Evolutionary conservation across 2,797 vertebrate genomes (phyloP).

Genomic region (Parauchenoglanis punctatus): DNA sequence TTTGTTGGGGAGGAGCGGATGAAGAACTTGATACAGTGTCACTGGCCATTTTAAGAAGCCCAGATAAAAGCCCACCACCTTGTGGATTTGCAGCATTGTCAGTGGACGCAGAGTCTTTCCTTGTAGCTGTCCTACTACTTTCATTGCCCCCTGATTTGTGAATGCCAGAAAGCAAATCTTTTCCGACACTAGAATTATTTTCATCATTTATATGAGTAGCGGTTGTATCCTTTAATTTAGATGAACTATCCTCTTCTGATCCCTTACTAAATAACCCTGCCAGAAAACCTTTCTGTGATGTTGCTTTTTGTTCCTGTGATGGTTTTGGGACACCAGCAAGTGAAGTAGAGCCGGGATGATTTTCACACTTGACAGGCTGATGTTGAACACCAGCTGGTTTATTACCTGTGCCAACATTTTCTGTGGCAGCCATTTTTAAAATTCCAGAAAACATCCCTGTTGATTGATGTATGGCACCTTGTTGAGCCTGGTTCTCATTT

Average conservation of each 20-base stretch:
- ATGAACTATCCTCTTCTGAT: neutral
- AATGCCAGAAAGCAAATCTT: neutral
- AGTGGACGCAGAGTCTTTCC: neutral
- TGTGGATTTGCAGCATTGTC: constrained; percentile 57
- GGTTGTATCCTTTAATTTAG: neutral
- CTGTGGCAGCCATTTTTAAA: constrained; percentile 64
- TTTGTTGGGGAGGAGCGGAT: constrained; percentile 40
- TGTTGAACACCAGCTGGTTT: constrained; percentile 25
- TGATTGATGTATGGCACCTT: constrained; percentile 60
- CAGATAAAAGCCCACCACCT: constrained; percentile 73
- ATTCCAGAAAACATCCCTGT: constrained; percentile 75
- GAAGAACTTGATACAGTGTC: constrained; percentile 67
- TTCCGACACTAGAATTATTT: neutral
- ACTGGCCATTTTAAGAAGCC: constrained; percentile 72
- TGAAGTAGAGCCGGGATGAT: neutral
- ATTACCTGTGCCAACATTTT: constrained; percentile 25
- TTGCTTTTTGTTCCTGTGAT: constrained; percentile 52
- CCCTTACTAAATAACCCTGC: constrained; percentile 10
- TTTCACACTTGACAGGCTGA: neutral
- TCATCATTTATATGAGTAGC: too few species aligned
- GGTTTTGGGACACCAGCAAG: constrained; percentile 18
- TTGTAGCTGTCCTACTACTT: neutral
- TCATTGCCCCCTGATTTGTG: neutral
- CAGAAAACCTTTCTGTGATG: neutral
- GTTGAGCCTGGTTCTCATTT: constrained; percentile 58